These are phyloP conservation scores for Enteromius paludinosus DNA, from an alignment of 2,797 vertebrate species.

Conservation along the genomic window DNA sequence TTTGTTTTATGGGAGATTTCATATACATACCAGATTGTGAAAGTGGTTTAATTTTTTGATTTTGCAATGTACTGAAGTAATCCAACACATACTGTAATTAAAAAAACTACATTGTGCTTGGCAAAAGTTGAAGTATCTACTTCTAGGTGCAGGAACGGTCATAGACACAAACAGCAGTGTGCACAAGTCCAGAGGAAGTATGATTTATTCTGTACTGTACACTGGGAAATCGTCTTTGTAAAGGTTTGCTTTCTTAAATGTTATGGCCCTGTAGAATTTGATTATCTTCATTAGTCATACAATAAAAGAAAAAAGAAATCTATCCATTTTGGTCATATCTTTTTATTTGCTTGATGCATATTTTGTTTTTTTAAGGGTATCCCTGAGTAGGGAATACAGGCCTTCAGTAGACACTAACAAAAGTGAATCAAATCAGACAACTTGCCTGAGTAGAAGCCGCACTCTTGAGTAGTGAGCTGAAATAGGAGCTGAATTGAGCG, in stretches of 20 bases:
- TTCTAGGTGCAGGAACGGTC: neutral
- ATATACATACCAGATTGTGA: conserved; percentile 22
- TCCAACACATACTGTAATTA: neutral
- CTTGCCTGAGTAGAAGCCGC: neutral
- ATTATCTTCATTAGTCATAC: conserved; percentile 83
- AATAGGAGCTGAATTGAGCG: neutral
- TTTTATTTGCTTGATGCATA: neutral
- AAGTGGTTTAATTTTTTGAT: neutral
- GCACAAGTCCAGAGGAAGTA: neutral
- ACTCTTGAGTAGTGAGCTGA: neutral
- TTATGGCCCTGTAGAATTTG: conserved; percentile 82
- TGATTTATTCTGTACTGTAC: conserved; percentile 32
- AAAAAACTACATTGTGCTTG: conserved; percentile 9
- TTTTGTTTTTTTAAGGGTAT: neutral
- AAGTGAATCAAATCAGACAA: neutral
- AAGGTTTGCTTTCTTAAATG: conserved; percentile 79
- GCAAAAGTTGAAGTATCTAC: conserved; percentile 10
- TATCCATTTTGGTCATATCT: neutral
- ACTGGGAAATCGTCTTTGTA: conserved; percentile 77
- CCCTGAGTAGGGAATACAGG: neutral
- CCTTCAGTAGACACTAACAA: neutral
- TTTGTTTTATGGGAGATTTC: conserved; percentile 10
- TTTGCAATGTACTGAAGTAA: conserved; percentile 5
- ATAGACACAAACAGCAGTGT: conserved; percentile 4
- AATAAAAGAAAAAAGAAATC: conserved; percentile 75